Conservation (phyloP, 1,140 invertebrate species). For the Lutraria rhynchaena region DNA sequence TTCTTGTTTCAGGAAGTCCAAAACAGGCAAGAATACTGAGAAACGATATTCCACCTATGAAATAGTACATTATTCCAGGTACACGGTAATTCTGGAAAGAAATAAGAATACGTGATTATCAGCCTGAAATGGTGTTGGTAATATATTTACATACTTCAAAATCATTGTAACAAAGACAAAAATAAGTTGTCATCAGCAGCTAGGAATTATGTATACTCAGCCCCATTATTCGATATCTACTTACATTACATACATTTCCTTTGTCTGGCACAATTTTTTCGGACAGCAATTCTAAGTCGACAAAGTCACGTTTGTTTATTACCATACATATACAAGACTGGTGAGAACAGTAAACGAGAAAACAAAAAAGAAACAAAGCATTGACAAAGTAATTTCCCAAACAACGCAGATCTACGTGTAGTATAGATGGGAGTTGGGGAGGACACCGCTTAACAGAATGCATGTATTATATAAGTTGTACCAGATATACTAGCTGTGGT, state of each 20-base stretch:
- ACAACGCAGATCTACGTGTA: neutral
- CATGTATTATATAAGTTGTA: neutral
- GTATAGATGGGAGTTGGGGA: neutral
- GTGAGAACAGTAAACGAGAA: neutral
- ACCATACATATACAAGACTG: neutral
- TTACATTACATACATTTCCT: too few relatives aligned
- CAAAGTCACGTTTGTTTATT: neutral
- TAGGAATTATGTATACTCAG: too few relatives aligned
- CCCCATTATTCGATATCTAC: too few relatives aligned
- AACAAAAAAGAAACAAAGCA: neutral
- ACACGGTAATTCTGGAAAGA: slow-evolving; percentile 16
- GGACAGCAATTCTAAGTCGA: neutral
- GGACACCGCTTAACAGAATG: neutral
- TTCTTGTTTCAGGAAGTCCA: slow-evolving; percentile 32
- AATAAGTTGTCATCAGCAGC: too few relatives aligned
- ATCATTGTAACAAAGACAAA: too few relatives aligned
- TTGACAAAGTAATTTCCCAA: neutral
- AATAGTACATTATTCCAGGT: slow-evolving; percentile 26
- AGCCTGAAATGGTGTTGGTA: neutral
- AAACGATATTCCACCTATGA: neutral
- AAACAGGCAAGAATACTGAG: neutral
- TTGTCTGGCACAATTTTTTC: neutral
- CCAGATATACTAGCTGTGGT: slow-evolving; percentile 32
- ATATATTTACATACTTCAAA: neutral
- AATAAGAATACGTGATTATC: neutral